phyloP scores from a whole-genome alignment of 2,888 invertebrate genomes.

The Ochropleura leucogaster region DNA sequence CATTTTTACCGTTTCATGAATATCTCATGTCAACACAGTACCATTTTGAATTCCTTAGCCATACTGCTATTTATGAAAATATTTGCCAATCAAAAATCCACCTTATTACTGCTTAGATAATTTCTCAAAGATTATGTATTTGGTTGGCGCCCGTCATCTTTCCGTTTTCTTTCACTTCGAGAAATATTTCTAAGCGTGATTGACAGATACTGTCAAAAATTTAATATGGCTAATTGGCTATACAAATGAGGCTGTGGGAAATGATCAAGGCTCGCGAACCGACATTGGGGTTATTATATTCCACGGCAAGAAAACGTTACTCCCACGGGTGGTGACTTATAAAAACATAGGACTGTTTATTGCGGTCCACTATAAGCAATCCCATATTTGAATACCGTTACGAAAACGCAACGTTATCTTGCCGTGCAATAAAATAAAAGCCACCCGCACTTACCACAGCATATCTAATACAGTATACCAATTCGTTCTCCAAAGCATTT shows the following conservation, averaged over 20 bases:
- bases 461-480: background rate
- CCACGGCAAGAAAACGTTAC: background rate
- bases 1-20: slow-evolving; percentile 27
- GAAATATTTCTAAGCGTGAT: slow-evolving; percentile 21
- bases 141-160: slow-evolving; percentile 9
- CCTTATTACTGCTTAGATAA: slow-evolving; percentile 28
- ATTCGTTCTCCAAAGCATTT: slow-evolving; percentile 16
- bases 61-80: slow-evolving; percentile 8
- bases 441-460: background rate
- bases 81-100: slow-evolving; percentile 23
- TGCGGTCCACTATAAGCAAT: background rate
- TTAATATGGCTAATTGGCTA: background rate
- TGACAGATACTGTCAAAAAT: slow-evolving; percentile 2
- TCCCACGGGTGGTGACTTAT: slow-evolving; percentile 8
- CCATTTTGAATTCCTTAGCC: slow-evolving; percentile 11
- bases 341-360: background rate
- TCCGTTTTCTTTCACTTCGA: background rate
- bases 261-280: slow-evolving; percentile 12
- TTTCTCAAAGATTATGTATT: slow-evolving; percentile 29
- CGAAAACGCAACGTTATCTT: background rate
- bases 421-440: slow-evolving; percentile 19
- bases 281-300: slow-evolving; percentile 15
- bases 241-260: slow-evolving; percentile 20
- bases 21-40: background rate
- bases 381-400: background rate